Conservation (phyloP, 2,113 vertebrate species). For the Petroica traversi region DNA sequence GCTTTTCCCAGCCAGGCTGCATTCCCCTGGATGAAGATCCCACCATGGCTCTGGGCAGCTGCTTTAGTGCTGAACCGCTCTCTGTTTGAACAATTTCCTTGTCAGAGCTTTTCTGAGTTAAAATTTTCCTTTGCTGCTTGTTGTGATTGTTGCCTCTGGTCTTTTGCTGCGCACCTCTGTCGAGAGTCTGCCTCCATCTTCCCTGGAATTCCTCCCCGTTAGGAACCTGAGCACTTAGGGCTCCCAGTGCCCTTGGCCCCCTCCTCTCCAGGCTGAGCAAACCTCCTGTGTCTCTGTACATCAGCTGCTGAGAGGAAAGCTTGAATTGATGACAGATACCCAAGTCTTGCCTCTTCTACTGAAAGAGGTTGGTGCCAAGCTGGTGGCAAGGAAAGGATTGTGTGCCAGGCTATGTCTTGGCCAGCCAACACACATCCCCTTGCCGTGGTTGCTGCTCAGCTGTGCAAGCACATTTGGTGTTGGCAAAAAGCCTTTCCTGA, state of each 20-base stretch:
- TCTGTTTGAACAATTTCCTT: not conserved
- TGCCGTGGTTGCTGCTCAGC: constrained; percentile 3
- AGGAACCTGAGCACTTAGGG: not conserved
- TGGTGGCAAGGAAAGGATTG: not conserved
- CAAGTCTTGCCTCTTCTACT: not conserved
- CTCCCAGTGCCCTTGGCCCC: not conserved
- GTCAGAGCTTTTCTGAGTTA: not conserved
- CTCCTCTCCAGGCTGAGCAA: not conserved
- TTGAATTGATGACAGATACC: not conserved
- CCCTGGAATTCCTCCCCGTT: not conserved
- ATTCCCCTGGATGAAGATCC: not conserved
- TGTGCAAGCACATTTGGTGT: not conserved
- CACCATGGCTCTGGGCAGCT: not conserved
- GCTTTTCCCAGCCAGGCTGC: not conserved
- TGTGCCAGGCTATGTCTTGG: not conserved
- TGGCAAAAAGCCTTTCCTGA: constrained; percentile 19
- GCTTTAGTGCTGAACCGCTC: not conserved
- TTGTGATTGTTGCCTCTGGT: not conserved
- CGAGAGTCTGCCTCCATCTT: not conserved
- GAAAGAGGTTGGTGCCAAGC: not conserved
- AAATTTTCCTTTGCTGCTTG: not conserved
- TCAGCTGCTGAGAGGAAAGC: not conserved
- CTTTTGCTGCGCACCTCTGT: not conserved
- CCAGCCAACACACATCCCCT: not conserved
- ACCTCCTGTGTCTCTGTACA: not conserved